Evolutionary conservation across 2,113 vertebrate species (phyloP).

Genomic region (Suricata suricatta): DNA sequence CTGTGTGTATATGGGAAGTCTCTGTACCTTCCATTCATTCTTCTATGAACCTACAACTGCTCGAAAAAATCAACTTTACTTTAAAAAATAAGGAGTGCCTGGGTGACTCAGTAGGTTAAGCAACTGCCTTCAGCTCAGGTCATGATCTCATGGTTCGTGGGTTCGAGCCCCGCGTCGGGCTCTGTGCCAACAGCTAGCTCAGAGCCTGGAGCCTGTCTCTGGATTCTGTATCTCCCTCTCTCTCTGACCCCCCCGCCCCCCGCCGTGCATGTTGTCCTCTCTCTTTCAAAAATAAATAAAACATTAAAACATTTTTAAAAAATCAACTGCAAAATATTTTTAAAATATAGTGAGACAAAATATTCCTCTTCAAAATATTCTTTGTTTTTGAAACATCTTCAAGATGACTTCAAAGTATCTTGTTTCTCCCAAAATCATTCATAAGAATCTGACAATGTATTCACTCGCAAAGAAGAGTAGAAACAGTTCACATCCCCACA

Average conservation of each 20-base stretch:
- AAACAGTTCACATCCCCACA: conserved; percentile 46
- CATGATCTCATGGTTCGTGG: too few relatives aligned
- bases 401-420: conserved; percentile 48
- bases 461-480: conserved; percentile 81
- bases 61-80: not conserved
- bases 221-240: too few relatives aligned
- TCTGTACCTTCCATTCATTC: not conserved
- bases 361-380: not conserved
- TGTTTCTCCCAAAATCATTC: conserved; percentile 68
- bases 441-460: conserved; percentile 76
- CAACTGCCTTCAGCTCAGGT: too few relatives aligned
- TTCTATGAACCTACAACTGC: not conserved
- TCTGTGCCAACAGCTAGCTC: too few relatives aligned
- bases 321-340: conserved; percentile 20
- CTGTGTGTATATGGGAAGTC: not conserved
- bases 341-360: not conserved
- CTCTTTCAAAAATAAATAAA: too few relatives aligned
- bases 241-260: too few relatives aligned
- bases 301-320: not conserved
- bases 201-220: too few relatives aligned
- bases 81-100: not conserved
- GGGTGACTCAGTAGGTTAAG: too few relatives aligned
- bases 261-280: too few relatives aligned
- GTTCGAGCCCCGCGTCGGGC: too few relatives aligned
- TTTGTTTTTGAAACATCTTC: not conserved